A percentile compares a stretch with the other conserved stretches of the same genome.
Evolutionary conservation across 2,113 vertebrate genomes (phyloP).

Genomic region (Salvelinus fontinalis): DNA sequence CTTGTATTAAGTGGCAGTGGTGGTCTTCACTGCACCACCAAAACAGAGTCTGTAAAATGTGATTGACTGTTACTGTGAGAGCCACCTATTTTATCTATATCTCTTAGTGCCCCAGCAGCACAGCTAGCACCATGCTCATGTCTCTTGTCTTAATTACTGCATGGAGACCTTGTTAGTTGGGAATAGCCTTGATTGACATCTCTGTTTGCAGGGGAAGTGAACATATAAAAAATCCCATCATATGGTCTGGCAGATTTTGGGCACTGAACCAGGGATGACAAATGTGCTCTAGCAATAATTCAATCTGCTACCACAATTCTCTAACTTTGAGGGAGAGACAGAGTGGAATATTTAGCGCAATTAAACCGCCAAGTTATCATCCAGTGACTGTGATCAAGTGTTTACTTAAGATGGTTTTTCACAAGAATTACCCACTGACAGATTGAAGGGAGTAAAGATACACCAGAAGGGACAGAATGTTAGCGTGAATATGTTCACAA

Average conservation of each 20-base stretch:
- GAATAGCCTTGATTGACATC: conserved; percentile 67
- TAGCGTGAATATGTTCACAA: conserved; percentile 70
- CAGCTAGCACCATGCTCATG: conserved; percentile 46
- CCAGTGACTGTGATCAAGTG: conserved; percentile 76
- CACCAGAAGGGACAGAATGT: conserved; percentile 71
- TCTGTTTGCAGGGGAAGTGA: conserved; percentile 76
- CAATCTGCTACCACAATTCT: conserved; percentile 84
- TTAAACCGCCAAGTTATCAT: conserved; percentile 74
- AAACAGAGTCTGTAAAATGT: conserved; percentile 20
- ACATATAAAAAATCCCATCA: conserved; percentile 81
- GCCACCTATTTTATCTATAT: conserved; percentile 40
- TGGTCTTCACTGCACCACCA: conserved; percentile 30
- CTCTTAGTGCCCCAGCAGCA: conserved; percentile 29
- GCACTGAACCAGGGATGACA: conserved; percentile 79
- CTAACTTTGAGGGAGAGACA: conserved; percentile 80
- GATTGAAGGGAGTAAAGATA: conserved; percentile 77
- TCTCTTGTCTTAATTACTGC: conserved; percentile 47
- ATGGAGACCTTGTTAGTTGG: conserved; percentile 51
- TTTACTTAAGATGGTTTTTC: conserved; percentile 71
- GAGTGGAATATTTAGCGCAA: conserved; percentile 74
- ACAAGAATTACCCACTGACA: conserved; percentile 74
- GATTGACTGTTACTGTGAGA: conserved; percentile 43
- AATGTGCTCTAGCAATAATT: conserved; percentile 83
- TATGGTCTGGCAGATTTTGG: conserved; percentile 86
- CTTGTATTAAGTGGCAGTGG: conserved; percentile 18